Evolutionary conservation across 1,140 invertebrate species (phyloP).

Genomic region (Gryllus bimaculatus): DNA sequence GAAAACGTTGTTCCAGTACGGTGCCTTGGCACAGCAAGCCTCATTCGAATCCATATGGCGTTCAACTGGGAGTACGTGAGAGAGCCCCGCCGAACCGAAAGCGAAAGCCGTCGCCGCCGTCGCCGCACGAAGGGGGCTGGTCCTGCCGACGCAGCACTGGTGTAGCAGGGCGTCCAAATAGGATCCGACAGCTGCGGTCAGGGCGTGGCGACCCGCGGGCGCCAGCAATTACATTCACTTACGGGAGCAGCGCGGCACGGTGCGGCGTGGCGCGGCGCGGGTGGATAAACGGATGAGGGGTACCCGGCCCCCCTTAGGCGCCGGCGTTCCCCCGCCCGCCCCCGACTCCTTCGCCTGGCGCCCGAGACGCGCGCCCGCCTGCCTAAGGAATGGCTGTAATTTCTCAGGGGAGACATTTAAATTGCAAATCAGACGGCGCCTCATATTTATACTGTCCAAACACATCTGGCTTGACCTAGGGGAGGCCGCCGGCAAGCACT

Average conservation of each 20-base stretch:
- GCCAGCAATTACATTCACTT: background rate
- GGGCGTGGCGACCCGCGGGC: too few species aligned
- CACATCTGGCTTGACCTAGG: background rate
- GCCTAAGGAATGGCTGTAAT: background rate
- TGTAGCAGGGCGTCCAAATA: background rate
- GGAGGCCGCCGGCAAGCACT: background rate
- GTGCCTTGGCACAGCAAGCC: too few species aligned
- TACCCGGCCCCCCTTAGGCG: background rate
- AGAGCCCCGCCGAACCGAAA: background rate
- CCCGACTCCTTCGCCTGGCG: background rate
- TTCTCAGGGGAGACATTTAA: background rate
- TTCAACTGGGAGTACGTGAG: too few species aligned
- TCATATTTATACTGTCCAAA: slow-evolving; percentile 5
- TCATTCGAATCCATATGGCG: too few species aligned
- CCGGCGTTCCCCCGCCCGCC: background rate
- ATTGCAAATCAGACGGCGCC: background rate
- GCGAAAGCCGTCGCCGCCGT: background rate
- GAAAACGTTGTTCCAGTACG: too few species aligned
- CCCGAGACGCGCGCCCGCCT: background rate
- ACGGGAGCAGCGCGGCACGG: background rate
- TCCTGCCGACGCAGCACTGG: background rate
- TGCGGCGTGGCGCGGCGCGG: too few species aligned
- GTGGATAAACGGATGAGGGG: background rate
- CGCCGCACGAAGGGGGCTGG: background rate
- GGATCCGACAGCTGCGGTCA: background rate